phyloP scores from a whole-genome alignment of 2,888 invertebrate species.

The Lithophane leautieri region DNA sequence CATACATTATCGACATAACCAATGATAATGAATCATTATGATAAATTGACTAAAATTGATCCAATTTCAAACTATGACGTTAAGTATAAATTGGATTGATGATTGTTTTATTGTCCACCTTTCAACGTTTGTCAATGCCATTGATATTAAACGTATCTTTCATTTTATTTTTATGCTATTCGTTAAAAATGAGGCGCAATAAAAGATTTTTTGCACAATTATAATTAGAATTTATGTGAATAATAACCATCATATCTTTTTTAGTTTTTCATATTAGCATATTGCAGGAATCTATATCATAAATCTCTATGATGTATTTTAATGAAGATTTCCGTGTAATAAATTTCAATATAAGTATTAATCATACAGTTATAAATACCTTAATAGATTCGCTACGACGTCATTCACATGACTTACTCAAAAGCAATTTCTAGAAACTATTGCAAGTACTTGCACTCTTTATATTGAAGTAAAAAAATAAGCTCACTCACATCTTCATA shows the following conservation, averaged over 20 bases:
- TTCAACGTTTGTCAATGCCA: conserved; percentile 53
- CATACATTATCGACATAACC: conserved; percentile 52
- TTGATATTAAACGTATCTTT: conserved; percentile 31
- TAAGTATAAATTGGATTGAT: conserved; percentile 48
- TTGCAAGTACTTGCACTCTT: background rate
- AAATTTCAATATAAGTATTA: background rate
- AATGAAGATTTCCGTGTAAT: background rate
- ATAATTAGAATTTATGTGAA: conserved; percentile 4
- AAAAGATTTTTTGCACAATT: conserved; percentile 24
- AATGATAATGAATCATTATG: conserved; percentile 62
- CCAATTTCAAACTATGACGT: conserved; percentile 56
- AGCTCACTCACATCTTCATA: background rate
- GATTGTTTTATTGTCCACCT: conserved; percentile 53
- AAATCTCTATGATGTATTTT: background rate
- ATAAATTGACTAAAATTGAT: conserved; percentile 60
- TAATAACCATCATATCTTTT: background rate
- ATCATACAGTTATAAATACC: background rate
- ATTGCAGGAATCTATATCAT: background rate
- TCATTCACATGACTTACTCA: background rate
- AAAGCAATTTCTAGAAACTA: background rate
- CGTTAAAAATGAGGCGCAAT: conserved; percentile 12
- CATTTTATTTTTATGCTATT: conserved; percentile 33
- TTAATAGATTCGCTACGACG: background rate
- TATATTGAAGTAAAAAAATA: conserved; percentile 5
- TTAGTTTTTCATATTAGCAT: background rate